Evolutionary conservation across 2,888 invertebrate genomes (phyloP).

Genomic region (Xestoiulus laeticollis): DNA sequence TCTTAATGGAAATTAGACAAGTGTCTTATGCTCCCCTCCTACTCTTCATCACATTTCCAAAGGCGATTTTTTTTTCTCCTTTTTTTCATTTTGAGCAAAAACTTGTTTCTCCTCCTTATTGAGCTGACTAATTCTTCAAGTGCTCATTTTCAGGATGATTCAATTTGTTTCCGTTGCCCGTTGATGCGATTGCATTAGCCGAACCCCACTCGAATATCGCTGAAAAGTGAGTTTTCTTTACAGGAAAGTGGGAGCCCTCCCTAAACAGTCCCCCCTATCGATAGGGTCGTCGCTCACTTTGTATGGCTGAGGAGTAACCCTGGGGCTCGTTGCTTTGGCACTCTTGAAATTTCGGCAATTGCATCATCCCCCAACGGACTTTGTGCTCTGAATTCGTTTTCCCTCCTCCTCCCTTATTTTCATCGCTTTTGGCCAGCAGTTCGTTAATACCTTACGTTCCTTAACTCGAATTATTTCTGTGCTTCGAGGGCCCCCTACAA

Average conservation of each 20-base stretch:
- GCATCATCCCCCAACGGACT: background rate
- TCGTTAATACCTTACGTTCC: constrained; percentile 18
- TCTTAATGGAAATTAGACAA: background rate
- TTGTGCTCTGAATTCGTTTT: background rate
- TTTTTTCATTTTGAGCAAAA: constrained; percentile 24
- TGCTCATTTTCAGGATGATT: constrained; percentile 26
- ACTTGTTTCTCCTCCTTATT: constrained; percentile 20
- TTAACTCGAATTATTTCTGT: background rate
- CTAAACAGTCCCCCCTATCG: background rate
- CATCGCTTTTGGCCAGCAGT: constrained; percentile 20
- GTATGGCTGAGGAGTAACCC: background rate
- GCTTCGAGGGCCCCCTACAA: background rate
- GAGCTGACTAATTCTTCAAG: constrained; percentile 26
- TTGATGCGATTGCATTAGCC: constrained; percentile 7
- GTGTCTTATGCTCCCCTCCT: background rate
- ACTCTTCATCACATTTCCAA: background rate
- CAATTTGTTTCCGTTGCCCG: constrained; percentile 26
- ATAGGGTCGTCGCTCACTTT: background rate
- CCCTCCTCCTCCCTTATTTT: background rate
- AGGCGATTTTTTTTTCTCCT: background rate
- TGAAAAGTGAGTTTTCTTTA: constrained; percentile 26
- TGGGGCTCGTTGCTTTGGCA: background rate
- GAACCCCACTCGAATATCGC: background rate
- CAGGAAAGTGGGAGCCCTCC: background rate
- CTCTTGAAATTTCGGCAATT: constrained; percentile 10